Base-by-base conservation (phyloP, 2,797 vertebrate genomes). In the Botia kubotai region DNA sequence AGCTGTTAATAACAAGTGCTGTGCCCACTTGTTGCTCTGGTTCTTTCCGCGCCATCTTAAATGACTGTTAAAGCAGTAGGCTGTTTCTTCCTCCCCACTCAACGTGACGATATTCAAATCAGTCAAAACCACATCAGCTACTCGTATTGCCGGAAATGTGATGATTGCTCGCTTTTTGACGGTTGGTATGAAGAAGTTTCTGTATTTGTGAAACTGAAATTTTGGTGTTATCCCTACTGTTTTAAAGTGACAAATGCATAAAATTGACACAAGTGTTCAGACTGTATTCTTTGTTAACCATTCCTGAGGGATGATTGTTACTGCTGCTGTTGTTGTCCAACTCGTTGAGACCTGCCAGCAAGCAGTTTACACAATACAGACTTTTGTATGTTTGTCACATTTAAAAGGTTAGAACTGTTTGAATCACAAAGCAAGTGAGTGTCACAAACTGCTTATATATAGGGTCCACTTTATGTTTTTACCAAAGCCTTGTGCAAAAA, bases 1-100 rank as follows among this genome's bases (percentile, higher is more conserved):
- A 72, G 77, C 84, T 87, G 84, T 60, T 84, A 75, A 67, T 81
- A 75, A 66, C 68, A 83, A 85, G 78, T 80, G 82, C 58, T 77
- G 57, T n/a, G 74, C 33, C 62, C 75, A 77, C 68, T 85, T 84
- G 75, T 83, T 83, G 72, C 74, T 7, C 82, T 82, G 72, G 80
- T 81, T 66, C 69, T 10, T 57, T 29, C 17, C 26, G 13, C 76
- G 43, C 84, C 84, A 77, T 85, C 75, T 77, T 84, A 77, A 84
- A 84, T 48, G 75, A 58, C 71, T 63, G 72, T 62, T 60, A 69
- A 75, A 72, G 52, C 6, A 52, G 78, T 72, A 57, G 39, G 13
- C 43, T n/a, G 36, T 36, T 19, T 74, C 52, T 77, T 75, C 70
- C 39, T 14, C 53, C n/a, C 52, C 62, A 11, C 55, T 19, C 36